phyloP scores from a whole-genome alignment of 1,140 invertebrate genomes.

The Drosophila serrata region DNA sequence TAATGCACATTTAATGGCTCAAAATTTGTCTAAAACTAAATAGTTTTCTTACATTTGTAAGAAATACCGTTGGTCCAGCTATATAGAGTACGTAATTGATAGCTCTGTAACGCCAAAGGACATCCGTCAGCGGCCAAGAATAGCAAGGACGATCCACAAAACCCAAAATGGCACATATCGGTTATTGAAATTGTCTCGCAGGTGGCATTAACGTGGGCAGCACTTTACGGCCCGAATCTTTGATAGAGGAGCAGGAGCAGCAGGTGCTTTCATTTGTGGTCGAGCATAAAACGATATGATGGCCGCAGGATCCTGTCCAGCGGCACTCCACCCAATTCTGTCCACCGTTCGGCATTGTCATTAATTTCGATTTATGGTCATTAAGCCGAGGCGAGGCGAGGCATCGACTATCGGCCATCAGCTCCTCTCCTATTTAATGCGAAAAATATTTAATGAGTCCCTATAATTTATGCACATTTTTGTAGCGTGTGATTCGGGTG shows the following conservation, averaged over 20 bases:
- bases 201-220: constrained; percentile 75
- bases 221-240: constrained; percentile 32
- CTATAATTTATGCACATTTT: constrained; percentile 74
- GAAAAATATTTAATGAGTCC: constrained; percentile 71
- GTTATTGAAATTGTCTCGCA: constrained; percentile 83
- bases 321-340: constrained; percentile 1
- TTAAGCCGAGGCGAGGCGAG: constrained; percentile 62
- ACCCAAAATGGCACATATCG: constrained; percentile 68
- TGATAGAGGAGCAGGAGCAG: constrained; percentile 30
- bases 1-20: background rate
- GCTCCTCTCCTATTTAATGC: constrained; percentile 65
- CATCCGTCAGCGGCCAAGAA: constrained; percentile 26
- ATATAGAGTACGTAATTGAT: constrained; percentile 53
- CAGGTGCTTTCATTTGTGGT: constrained; percentile 75
- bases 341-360: constrained; percentile 59
- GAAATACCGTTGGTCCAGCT: background rate
- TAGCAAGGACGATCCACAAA: constrained; percentile 31
- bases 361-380: constrained; percentile 83
- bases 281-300: constrained; percentile 42
- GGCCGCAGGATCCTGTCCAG: constrained; percentile 15
- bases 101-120: constrained; percentile 38
- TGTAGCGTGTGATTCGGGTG: constrained; percentile 18
- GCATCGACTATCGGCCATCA: constrained; percentile 54
- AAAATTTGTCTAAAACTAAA: background rate
- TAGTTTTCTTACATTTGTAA: background rate